A percentile compares a stretch with the other conserved stretches of the same genome.
Evolutionary conservation across 1,140 invertebrate species (phyloP).

Genomic region (Zaprionus ghesquierei): DNA sequence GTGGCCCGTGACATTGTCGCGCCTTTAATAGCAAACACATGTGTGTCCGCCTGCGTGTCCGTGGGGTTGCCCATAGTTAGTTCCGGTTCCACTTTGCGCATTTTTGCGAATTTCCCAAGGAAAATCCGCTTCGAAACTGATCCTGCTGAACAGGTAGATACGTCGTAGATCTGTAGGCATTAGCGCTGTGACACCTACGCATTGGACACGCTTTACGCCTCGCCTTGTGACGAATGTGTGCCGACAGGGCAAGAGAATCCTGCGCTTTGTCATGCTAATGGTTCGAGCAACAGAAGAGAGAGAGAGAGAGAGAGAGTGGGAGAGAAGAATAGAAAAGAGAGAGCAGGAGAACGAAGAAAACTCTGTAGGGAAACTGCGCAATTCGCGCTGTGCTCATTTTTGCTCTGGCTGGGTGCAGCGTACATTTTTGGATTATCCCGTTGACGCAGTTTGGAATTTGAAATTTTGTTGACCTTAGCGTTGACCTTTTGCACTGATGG

Average conservation of each 20-base stretch:
- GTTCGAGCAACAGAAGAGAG: slow-evolving; percentile 6
- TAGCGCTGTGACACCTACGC: slow-evolving; percentile 22
- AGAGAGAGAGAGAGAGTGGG: background rate
- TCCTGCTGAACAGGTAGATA: slow-evolving; percentile 20
- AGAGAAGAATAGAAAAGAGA: too few relatives aligned
- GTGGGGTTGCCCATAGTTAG: slow-evolving; percentile 4
- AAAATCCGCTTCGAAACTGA: slow-evolving; percentile 9
- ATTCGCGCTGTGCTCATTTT: slow-evolving; percentile 18
- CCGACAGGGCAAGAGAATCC: background rate
- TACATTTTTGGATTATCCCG: background rate
- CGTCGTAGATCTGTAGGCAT: slow-evolving; percentile 41
- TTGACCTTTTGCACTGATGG: slow-evolving; percentile 39
- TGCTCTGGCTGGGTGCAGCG: background rate
- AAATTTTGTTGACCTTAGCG: slow-evolving; percentile 29
- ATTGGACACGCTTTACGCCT: slow-evolving; percentile 24
- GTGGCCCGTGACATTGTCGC: slow-evolving; percentile 58
- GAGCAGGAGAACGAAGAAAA: background rate
- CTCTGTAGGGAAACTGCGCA: slow-evolving; percentile 23
- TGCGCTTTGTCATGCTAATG: slow-evolving; percentile 23
- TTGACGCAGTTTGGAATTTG: background rate
- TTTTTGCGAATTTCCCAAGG: slow-evolving; percentile 45
- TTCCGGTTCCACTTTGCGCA: slow-evolving; percentile 46
- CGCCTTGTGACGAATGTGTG: slow-evolving; percentile 1
- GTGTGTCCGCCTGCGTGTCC: background rate
- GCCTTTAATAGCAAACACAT: slow-evolving; percentile 54